Base-by-base conservation (phyloP, 1,140 invertebrate species). In the Acromyrmex charruanus region DNA sequence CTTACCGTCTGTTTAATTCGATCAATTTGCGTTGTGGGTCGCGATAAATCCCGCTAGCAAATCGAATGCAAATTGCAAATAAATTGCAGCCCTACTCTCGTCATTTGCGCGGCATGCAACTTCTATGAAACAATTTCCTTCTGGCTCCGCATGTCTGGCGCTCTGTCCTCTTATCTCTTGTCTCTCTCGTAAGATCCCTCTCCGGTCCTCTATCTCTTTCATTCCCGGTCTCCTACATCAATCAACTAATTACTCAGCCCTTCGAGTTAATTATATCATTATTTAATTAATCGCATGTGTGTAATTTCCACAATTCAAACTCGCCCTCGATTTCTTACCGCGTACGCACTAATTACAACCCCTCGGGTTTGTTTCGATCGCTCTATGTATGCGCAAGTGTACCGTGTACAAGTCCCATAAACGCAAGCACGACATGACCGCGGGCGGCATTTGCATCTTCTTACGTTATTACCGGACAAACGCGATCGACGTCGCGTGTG, bases 41-140 rank as follows among this genome's bases (percentile, higher is more conserved):
- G 88, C 85, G 88, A 88, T 90, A 88, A 89, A 92, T 92, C 87
- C 88, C 65, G 84, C 84, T 21, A 66, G 88, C 84, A 92, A 92
- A 92, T 93, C 88, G 92, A 92, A 92, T 93, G 92, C 91, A 93
- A 92, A 93, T 93, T 92, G 86, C 87, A 90, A 91, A 93, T 90
- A 91, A 93, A 93, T 93, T 93, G 88, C 90, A 92, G 82, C 85
- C 85, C 88, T 88, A 86, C 72, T 51, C 86, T 39, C 86, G 77
- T 89, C 88, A 87, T 88, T 91, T 87, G 82, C 84, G 85, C 66
- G 79, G 88, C 90, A 92, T 93, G 92, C 91, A 92, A 92, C 91
- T 92, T 92, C 92, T 86, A 87, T 91, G 89, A 90, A 92, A 88
- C 91, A 88, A 92, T 92, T 92, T 87, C 82, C 87, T 85, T 88